Conservation (phyloP, 2,113 vertebrate genomes). For the Galemys pyrenaicus region DNA sequence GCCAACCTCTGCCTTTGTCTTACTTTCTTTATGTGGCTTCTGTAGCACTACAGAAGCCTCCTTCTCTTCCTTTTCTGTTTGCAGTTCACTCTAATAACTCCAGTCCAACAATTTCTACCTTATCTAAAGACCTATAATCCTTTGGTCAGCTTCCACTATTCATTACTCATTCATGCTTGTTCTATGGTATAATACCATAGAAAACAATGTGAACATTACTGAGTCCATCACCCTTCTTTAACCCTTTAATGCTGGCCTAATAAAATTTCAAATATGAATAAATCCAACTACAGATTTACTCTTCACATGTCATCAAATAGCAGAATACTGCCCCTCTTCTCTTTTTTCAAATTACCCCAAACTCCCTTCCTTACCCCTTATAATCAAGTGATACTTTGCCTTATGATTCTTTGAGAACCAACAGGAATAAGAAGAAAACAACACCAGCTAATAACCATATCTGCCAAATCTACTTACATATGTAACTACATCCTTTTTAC, state of each 20-base stretch:
- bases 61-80: neutral
- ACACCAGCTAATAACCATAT: neutral
- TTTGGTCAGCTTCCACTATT: neutral
- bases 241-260: neutral
- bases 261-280: neutral
- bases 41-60: no score
- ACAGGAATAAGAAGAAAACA: neutral
- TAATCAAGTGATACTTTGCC: neutral
- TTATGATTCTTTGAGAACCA: neutral
- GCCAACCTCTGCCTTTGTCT: no score
- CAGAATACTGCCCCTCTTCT: neutral
- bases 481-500: neutral
- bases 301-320: neutral
- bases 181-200: neutral
- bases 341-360: neutral
- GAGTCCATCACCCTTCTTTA: neutral
- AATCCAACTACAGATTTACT: neutral
- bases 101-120: neutral
- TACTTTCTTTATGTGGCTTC: no score
- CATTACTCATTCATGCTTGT: neutral
- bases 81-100: neutral
- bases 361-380: neutral
- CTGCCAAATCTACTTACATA: neutral
- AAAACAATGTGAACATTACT: neutral
- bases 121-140: neutral